Percentiles rank a stretch among this genome's conserved stretches.
Conservation (phyloP, 2,888 invertebrate species). For the Conus canariensis region DNA sequence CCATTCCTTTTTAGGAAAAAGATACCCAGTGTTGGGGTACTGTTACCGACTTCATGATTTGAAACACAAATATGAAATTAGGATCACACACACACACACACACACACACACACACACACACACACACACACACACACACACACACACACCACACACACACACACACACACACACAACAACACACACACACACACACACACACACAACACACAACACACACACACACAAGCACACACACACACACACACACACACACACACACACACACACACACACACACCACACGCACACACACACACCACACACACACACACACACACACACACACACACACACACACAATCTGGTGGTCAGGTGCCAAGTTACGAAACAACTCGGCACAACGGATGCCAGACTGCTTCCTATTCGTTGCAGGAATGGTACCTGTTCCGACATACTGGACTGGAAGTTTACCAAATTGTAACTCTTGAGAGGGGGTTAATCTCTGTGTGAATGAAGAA, state of each 20-base stretch:
- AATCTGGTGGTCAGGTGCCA: background rate
- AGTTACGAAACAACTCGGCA: too few relatives aligned
- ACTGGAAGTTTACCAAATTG: too few relatives aligned
- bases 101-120: constrained; percentile 1
- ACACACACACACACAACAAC: background rate
- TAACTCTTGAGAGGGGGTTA: too few relatives aligned
- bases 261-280: constrained; percentile 1
- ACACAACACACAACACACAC: background rate
- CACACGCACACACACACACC: background rate
- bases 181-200: background rate
- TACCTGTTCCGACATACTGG: too few relatives aligned
- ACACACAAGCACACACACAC: background rate
- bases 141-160: background rate
- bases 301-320: background rate
- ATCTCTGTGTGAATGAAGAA: too few relatives aligned
- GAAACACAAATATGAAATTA: too few relatives aligned
- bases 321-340: background rate
- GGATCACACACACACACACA: background rate
- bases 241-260: background rate
- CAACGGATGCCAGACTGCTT: too few relatives aligned
- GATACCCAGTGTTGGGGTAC: too few relatives aligned
- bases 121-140: constrained; percentile 1
- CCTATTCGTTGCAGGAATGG: too few relatives aligned
- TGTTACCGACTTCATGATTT: too few relatives aligned
- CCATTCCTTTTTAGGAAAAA: too few relatives aligned